Base-by-base conservation (phyloP, 2,797 vertebrate genomes). In the Knipowitschia caucasica region DNA sequence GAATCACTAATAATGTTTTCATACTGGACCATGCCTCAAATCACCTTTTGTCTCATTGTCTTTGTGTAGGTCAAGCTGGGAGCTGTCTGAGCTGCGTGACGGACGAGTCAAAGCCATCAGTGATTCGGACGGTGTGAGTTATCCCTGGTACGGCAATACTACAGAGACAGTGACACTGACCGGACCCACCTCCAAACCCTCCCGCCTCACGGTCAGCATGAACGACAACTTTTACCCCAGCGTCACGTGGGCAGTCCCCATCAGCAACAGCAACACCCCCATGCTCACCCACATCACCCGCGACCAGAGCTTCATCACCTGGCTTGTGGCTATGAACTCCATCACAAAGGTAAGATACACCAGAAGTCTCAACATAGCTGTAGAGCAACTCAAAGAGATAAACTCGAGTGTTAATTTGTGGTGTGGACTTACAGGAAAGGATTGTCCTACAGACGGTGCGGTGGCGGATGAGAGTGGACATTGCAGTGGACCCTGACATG, bases 211-310 rank as follows among this genome's bases (percentile, higher is more conserved):
- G 0, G 95, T 99, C 87, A 94, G 95, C 90, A 99, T 99, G 97
- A 99, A 99, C 1, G 97, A 99, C 90, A 99, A 99, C 82, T 99
- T 99, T 83, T 99, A 99, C 82, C 96, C 97, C 60, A 99, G 97
- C 0, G 96, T 99, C 82, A 99, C 97, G 0, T 99, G 97, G 97
- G 97, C 97, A 0, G 95, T 99, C 59, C 97, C 97, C 1, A 95
- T 99, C 86, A 98, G 96, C 61, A 96, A 98, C 91, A 98, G 93
- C 74, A 96, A 96, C 4, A 93, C 95, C 2, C 94, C 96, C 0
- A 92, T 98, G 89, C 89, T 99, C 77, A 98, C 95, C 11, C 93
- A 95, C 80, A 98, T 99, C 87, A 98, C 95, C 69, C 89, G 97
- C 73, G 96, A 99, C 89, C 97, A 99, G 89, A 99, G 96, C 81